These are phyloP conservation scores for Conus betulinus DNA, from an alignment of 1,140 invertebrate genomes.

Conservation along the genomic window DNA sequence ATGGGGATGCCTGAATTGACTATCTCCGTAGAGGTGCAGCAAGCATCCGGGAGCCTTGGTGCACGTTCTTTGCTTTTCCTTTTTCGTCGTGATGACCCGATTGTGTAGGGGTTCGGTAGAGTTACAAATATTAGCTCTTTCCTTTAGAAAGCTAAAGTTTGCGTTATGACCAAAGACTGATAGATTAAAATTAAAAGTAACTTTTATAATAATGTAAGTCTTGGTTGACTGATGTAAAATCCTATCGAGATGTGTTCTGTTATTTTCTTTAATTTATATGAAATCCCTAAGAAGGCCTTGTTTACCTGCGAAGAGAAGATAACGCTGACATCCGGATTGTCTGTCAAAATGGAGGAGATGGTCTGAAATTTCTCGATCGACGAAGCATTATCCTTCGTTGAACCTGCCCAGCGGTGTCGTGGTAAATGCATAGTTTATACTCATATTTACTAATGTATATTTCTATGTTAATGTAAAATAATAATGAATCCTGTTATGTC, in stretches of 20 bases:
- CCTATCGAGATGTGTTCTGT: not conserved
- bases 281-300: not conserved
- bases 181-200: no score
- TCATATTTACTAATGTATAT: not conserved
- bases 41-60: no score
- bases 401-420: not conserved
- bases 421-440: not conserved
- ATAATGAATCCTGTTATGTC: not conserved
- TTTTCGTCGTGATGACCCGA: not conserved
- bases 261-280: not conserved
- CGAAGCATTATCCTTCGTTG: not conserved
- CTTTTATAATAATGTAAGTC: no score
- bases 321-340: slow-evolving; percentile 27
- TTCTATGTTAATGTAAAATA: not conserved
- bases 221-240: not conserved
- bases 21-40: no score
- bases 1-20: no score
- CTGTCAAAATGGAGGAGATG: slow-evolving; percentile 4
- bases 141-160: no score
- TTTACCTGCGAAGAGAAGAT: slow-evolving; percentile 17
- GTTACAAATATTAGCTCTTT: not conserved
- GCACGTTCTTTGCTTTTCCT: not conserved
- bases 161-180: no score
- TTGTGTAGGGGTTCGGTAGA: not conserved
- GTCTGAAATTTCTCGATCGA: not conserved